Evolutionary conservation across 2,113 vertebrate species (phyloP).

Genomic region (Limanda limanda): DNA sequence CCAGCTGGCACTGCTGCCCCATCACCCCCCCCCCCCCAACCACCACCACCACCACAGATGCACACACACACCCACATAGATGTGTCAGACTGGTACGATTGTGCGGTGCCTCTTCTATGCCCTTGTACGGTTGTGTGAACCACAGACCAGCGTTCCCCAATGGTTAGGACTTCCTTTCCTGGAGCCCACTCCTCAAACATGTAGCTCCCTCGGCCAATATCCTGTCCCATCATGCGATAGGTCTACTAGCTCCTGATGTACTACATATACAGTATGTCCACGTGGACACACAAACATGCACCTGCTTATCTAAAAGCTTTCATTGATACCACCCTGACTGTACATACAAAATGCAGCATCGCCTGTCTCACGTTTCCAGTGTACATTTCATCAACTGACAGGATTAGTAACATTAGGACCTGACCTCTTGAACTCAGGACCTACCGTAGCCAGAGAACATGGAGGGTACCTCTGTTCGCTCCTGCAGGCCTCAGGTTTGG

Average conservation of each 20-base stretch:
- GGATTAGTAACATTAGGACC: constrained; percentile 74
- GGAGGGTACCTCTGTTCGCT: constrained; percentile 7
- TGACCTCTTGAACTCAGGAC: constrained; percentile 67
- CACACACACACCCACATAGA: constrained; percentile 50
- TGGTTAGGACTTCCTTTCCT: constrained; percentile 70
- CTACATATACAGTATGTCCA: constrained; percentile 32
- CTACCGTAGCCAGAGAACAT: constrained; percentile 38
- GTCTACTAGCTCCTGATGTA: constrained; percentile 18
- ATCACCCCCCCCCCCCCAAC: neutral
- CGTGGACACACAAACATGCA: constrained; percentile 29
- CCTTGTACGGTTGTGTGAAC: constrained; percentile 80
- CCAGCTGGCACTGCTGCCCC: constrained; percentile 68
- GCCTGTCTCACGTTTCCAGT: constrained; percentile 70
- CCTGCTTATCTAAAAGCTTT: constrained; percentile 44
- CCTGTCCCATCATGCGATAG: constrained; percentile 34
- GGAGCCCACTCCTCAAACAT: constrained; percentile 60
- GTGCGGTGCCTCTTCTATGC: constrained; percentile 69
- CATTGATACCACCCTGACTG: constrained; percentile 17
- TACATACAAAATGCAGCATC: constrained; percentile 30
- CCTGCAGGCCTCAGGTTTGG: neutral
- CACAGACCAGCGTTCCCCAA: constrained; percentile 64
- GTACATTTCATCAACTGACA: constrained; percentile 71
- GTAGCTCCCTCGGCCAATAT: constrained; percentile 54
- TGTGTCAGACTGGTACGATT: constrained; percentile 50
- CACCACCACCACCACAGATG: constrained; percentile 43